A percentile compares a stretch with the other conserved stretches of the same genome.
These are phyloP conservation scores for Gulo gulo DNA, from an alignment of 2,113 vertebrate genomes.

Conservation along the genomic window DNA sequence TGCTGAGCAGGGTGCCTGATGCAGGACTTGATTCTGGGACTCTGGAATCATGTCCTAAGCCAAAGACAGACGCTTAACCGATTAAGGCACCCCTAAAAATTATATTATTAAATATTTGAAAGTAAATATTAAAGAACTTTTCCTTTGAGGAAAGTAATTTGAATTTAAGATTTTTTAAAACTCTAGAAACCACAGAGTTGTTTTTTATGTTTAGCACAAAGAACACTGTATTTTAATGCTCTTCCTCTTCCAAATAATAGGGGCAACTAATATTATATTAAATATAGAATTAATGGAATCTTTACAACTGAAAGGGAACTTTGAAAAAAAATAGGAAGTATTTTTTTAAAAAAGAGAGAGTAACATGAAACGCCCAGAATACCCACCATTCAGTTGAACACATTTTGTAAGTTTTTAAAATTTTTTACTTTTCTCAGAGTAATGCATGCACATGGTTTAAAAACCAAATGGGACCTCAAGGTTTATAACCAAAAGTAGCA, in stretches of 20 bases:
- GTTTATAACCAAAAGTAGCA: not conserved
- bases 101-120: no score
- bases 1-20: no score
- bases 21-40: no score
- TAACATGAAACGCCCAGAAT: not conserved
- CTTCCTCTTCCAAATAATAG: not conserved
- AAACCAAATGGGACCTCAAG: not conserved
- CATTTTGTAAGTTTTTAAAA: not conserved
- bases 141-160: not conserved
- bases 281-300: not conserved
- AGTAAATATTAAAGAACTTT: not conserved
- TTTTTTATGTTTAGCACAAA: not conserved
- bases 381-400: not conserved
- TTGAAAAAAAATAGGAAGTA: not conserved
- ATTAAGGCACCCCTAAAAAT: no score
- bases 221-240: not conserved
- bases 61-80: no score
- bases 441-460: not conserved
- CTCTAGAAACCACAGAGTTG: not conserved
- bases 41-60: no score
- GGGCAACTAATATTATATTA: not conserved
- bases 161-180: not conserved
- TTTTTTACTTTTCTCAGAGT: not conserved
- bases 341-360: constrained; percentile 15
- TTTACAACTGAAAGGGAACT: not conserved